These are phyloP conservation scores for Metalampra italica DNA, from an alignment of 2,888 invertebrate species.

Conservation along the genomic window DNA sequence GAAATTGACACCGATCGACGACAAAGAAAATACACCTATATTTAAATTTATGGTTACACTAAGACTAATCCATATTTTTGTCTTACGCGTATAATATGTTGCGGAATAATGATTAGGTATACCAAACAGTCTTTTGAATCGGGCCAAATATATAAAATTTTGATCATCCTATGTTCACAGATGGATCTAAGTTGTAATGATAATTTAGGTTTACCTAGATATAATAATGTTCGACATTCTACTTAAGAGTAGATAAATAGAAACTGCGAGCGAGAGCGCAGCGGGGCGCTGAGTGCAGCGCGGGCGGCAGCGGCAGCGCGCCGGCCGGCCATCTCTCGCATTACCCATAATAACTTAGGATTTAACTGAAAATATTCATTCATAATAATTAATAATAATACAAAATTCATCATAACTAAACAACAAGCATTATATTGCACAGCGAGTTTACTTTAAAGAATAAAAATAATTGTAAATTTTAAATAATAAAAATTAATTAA, in stretches of 20 bases:
- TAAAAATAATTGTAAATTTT: slow-evolving; percentile 46
- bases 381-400: slow-evolving; percentile 51
- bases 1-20: slow-evolving; percentile 58
- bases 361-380: slow-evolving; percentile 39
- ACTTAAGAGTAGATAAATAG: slow-evolving; percentile 24
- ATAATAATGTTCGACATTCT: slow-evolving; percentile 36
- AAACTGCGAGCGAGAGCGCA: slow-evolving; percentile 14
- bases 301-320: slow-evolving; percentile 12
- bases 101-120: slow-evolving; percentile 78
- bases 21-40: slow-evolving; percentile 45
- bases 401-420: slow-evolving; percentile 67
- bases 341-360: too few relatives aligned
- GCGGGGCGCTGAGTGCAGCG: slow-evolving; percentile 1
- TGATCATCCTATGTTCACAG: slow-evolving; percentile 68
- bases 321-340: too few relatives aligned
- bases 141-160: slow-evolving; percentile 81
- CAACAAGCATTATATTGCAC: slow-evolving; percentile 76
- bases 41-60: slow-evolving; percentile 52
- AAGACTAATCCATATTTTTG: slow-evolving; percentile 53
- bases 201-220: slow-evolving; percentile 28
- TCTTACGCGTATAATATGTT: slow-evolving; percentile 48
- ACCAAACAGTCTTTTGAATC: slow-evolving; percentile 84
- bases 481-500: slow-evolving; percentile 12
- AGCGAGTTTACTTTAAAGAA: slow-evolving; percentile 68
- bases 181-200: slow-evolving; percentile 59